Evolutionary conservation across 2,888 invertebrate genomes (phyloP), one percentile per base, ranked within the genome.

Genomic region (Yponomeuta cagnagella): DNA sequence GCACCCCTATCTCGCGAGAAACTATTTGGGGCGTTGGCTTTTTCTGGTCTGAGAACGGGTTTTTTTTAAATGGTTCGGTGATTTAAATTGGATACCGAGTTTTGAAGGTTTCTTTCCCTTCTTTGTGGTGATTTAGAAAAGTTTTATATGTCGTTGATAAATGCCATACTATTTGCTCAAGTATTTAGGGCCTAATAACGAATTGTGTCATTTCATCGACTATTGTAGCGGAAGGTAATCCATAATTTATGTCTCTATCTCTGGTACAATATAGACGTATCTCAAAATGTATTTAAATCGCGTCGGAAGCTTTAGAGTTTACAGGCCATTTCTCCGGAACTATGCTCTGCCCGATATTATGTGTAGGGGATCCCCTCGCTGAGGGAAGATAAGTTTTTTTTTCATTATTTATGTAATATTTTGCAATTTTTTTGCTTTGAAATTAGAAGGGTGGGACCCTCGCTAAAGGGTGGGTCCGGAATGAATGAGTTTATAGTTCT

Each of bases 391-490:
- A 75, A 74, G 74, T 78, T 84, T 58, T 58, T 88, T 89, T 88
- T 89, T n/a, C n/a, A 88, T 87, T 88, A 88, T 90, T 88, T 89
- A 88, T 90, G 87, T 89, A 86, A 90, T 88, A 90, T 91, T 91
- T 91, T 87, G 90, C 91, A 90, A 83, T 86, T 89, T 84, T 33
- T 89, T 91, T 87, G 9, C 33, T 15, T 63, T 43, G 43, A 83
- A 90, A 89, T 80, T 81, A 85, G 86, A 88, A 90, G 92, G 92
- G 91, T 88, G 89, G 82, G 81, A 90, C 92, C 90, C 82, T 86
- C 77, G 77, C 83, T 87, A 91, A 92, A 92, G 92, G 92, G 92
- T 91, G 90, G 88, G 90, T 86, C 78, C 77, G 31, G 65, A 66
- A 48, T 86, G 87, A 89, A 90, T 90, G 90, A 90, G 85, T 90